A percentile compares a stretch with the other conserved stretches of the same genome.
phyloP scores from a whole-genome alignment of 2,888 invertebrate genomes.

The Tiphia femorata region DNA sequence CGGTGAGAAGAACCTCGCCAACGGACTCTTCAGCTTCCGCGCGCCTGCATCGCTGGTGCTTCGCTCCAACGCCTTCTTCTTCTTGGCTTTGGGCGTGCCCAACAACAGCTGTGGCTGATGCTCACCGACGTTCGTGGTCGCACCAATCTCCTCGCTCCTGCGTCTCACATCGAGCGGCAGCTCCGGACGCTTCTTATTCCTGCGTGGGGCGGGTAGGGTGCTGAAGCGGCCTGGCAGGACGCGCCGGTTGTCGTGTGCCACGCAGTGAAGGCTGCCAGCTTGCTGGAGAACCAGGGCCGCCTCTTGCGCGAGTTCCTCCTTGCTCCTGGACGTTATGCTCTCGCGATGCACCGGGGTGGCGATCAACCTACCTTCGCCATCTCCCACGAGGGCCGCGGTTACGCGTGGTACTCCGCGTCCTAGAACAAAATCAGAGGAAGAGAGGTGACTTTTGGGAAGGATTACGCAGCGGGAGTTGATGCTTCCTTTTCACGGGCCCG shows the following conservation, averaged over 20 bases:
- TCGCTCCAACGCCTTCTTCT: slow-evolving; percentile 70
- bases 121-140: slow-evolving; percentile 48
- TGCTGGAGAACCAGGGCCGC: slow-evolving; percentile 82
- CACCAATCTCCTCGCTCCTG: slow-evolving; percentile 73
- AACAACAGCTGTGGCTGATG: slow-evolving; percentile 6
- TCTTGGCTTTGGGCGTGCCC: slow-evolving; percentile 68
- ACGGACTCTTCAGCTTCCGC: slow-evolving; percentile 53
- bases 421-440: slow-evolving; percentile 68
- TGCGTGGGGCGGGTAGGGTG: slow-evolving; percentile 76
- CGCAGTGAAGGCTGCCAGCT: slow-evolving; percentile 80
- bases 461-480: no score
- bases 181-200: slow-evolving; percentile 62
- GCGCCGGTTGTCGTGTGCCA: slow-evolving; percentile 61
- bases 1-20: slow-evolving; percentile 60
- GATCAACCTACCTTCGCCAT: slow-evolving; percentile 69
- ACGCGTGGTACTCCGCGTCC: slow-evolving; percentile 68
- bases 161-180: slow-evolving; percentile 61
- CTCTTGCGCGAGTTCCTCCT: slow-evolving; percentile 81
- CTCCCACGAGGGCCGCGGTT: slow-evolving; percentile 69
- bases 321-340: slow-evolving; percentile 79
- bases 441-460: no score
- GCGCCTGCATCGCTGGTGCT: slow-evolving; percentile 69
- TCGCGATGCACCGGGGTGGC: slow-evolving; percentile 72
- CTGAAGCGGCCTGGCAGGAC: slow-evolving; percentile 70
- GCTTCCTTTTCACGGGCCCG: no score